Evolutionary conservation across 2,113 vertebrate genomes (phyloP), one percentile per base, ranked within the genome.

Genomic region (Danionella cerebrum): DNA sequence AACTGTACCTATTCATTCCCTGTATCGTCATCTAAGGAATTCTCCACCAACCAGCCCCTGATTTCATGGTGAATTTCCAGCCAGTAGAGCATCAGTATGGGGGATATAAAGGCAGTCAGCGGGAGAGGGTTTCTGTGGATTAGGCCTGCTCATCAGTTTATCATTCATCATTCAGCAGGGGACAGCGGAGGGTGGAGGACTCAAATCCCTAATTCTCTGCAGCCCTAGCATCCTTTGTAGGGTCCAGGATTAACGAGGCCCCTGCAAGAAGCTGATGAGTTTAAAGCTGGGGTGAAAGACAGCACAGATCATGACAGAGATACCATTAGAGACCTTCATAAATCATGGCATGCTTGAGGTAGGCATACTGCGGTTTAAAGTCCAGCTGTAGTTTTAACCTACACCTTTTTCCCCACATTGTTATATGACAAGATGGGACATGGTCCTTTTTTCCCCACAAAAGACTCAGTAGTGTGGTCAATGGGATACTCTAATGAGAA

Each of bases 251-350:
- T 86, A 87, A 86, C 76, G 80, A 82, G 78, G 78, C 70, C 60
- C 57, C 76, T 82, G 79, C 84, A 80, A 82, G 83, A 78, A 83
- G 50, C 79, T 82, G 82, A 85, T 84, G 79, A 83, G 83, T 84
- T 83, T 84, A 87, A 86, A 86, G 85, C 85, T 82, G 79, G 64
- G 78, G 84, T 82, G 80, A 87, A 84, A 82, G 78, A 81, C 82
- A 83, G 78, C 80, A 29, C 82, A 85, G 87, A 86, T 84, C 84
- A 77, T 78, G 76, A 79, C 76, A 82, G 83, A 84, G 84, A 86
- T 83, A 86, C 86, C 78, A 85, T 88, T 84, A 85, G 83, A 83
- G 81, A 82, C 82, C 77, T 79, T 78, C 84, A 87, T 89, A 87
- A 87, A 89, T 89, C 85, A 87, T 22, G 42, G 50, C 69, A 73